Evolutionary conservation across 2,797 vertebrate genomes (phyloP), one percentile per base, ranked within the genome.

Genomic region (Chiroxiphia lanceolata): DNA sequence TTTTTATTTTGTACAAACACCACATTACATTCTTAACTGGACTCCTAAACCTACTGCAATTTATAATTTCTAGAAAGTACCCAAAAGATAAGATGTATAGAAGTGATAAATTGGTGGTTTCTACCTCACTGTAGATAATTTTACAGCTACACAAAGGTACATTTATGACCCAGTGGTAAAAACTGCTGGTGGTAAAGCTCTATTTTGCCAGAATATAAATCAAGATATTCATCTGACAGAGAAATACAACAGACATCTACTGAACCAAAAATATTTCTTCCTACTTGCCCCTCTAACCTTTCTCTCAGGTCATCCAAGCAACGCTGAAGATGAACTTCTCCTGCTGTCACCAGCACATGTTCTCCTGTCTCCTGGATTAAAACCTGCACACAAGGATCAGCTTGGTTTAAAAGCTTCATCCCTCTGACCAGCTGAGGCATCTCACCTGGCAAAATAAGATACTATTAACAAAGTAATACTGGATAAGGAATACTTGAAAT

Each of bases 281-380:
- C 79, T 87, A 36, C 33, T 89, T 74, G 83, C 84, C 82, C 85
- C 68, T 51, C 98, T 97, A 86, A 99, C 99, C 99, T 98, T 79
- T 99, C 98, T 95, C 97, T 97, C 81, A 99, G 98, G 98, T 99
- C 99, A 67, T 99, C 99, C 94, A 99, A 98, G 96, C 99, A 99
- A 67, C 99, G 99, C 63, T 99, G 99, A 29, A 99, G 98, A 93
- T 99, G 99, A 89, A 99, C 99, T 94, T 99, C 99, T 76, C 99
- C 99, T 2, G 99, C 99, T 3, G 99, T 99, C 94, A 99, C 98
- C 82, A 99, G 97, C 61, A 99, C 99, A 14, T 99, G 99, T 86
- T 99, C 99, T 68, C 99, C 99, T 0, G 98, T 99, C 95, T 99
- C 99, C 97, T 99, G 99, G 93, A 99, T 99, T 93, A 99, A 97